Evolutionary conservation across 2,113 vertebrate species (phyloP).

Genomic region (Saccopteryx leptura): DNA sequence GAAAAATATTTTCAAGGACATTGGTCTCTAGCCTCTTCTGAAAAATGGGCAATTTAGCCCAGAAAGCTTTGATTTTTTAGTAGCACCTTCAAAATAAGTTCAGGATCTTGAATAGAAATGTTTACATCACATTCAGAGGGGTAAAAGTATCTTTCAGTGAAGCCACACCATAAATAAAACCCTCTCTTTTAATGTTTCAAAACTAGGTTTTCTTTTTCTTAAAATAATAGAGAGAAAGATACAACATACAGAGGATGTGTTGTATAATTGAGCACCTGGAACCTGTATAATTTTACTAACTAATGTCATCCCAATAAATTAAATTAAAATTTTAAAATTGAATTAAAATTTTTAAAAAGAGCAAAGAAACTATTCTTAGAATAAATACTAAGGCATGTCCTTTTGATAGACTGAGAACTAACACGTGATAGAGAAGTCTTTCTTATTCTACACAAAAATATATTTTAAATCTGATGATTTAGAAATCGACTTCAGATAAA

Average conservation of each 20-base stretch:
- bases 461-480: not conserved
- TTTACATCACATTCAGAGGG: not conserved
- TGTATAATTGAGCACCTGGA: too few species aligned
- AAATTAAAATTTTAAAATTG: too few species aligned
- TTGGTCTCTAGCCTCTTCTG: not conserved
- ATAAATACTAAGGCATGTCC: not conserved
- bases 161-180: not conserved
- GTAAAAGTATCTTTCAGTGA: not conserved
- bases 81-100: not conserved
- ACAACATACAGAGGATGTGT: too few species aligned
- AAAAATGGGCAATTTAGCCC: too few species aligned
- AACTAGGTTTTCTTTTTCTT: too few species aligned
- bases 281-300: too few species aligned
- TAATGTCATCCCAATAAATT: too few species aligned
- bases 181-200: not conserved
- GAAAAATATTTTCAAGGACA: not conserved
- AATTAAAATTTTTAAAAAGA: too few species aligned
- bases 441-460: not conserved
- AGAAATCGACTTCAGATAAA: not conserved
- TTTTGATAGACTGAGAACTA: not conserved
- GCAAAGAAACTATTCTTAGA: not conserved
- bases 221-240: too few species aligned
- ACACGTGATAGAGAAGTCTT: not conserved
- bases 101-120: not conserved
- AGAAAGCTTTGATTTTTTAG: conserved; percentile 24